A percentile compares a stretch with the other conserved stretches of the same genome.
Conservation (phyloP, 2,113 vertebrate genomes). For the Muscicapa adusta region DNA sequence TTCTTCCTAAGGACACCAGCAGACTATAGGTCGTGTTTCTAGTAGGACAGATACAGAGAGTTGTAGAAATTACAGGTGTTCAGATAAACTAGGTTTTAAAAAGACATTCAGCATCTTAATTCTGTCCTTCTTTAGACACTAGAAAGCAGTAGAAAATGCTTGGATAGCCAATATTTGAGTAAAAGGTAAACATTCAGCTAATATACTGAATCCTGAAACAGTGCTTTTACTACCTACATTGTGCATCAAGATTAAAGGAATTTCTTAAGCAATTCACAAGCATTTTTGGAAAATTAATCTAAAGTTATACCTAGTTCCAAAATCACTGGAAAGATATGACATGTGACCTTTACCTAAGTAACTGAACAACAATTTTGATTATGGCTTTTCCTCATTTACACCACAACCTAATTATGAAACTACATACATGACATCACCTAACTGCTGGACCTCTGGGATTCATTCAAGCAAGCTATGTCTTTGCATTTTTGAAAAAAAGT, state of each 20-base stretch:
- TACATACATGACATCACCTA: background rate
- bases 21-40: background rate
- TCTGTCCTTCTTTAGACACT: background rate
- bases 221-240: background rate
- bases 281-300: background rate
- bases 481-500: background rate
- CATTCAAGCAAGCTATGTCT: background rate
- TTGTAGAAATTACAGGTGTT: background rate
- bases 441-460: background rate
- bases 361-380: background rate
- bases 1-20: background rate
- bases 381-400: background rate
- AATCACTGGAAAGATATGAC: background rate
- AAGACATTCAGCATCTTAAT: background rate
- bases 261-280: background rate
- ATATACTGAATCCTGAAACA: background rate
- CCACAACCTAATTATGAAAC: background rate
- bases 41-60: background rate
- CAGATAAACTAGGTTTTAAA: background rate
- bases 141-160: background rate
- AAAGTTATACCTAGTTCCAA: background rate
- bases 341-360: background rate
- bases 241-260: background rate
- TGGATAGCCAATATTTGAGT: background rate
- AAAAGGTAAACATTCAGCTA: background rate